Evolutionary conservation across 2,113 vertebrate species (phyloP), one percentile per base, ranked within the genome.

Genomic region (Callaeas wilsoni): DNA sequence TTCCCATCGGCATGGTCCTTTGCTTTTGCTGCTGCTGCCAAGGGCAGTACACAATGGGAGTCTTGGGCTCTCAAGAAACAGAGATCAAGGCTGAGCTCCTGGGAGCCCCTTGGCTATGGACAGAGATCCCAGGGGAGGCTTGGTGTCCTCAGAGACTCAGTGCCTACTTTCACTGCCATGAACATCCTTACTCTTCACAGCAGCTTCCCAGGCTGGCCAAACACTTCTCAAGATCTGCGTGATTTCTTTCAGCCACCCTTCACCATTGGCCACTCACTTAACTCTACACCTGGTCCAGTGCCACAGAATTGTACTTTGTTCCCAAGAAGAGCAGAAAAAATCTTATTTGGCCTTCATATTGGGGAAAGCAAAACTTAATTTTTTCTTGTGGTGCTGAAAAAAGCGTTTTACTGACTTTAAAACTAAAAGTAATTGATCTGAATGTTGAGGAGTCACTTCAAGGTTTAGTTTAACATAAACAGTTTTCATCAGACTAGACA

Each of bases 361-460:
- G 25, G 22, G 33, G 52, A 84, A 81, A 84, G 19, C 6, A 84
- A 91, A 87, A 68, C 15, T 89, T 25, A 21, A 0, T 69, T 84
- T 86, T 67, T 25, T 52, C 15, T 82, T 56, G 30, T 2, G 0
- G 20, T 68, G 27, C 49, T 82, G 41, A 82, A 84, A 93, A 76
- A 84, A 93, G 8, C 30, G 71, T 91, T 93, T 65, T 55, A 42
- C 42, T 64, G 35, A 22, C 17, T 84, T 84, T 87, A 57, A 90
- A 92, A 90, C 49, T 86, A 76, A 81, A 85, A 83, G 33, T 71
- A 88, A 89, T 89, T 90, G 50, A 92, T 68, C 77, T 95, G 52
- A 90, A 89, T 70, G 25, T 49, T 84, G 56, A 77, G 52, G 59
- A 81, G 71, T 77, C 65, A 41, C 69, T 64, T 92, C 49, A 80